phyloP scores from a whole-genome alignment of 2,113 vertebrate genomes.

The Cebus imitator region DNA sequence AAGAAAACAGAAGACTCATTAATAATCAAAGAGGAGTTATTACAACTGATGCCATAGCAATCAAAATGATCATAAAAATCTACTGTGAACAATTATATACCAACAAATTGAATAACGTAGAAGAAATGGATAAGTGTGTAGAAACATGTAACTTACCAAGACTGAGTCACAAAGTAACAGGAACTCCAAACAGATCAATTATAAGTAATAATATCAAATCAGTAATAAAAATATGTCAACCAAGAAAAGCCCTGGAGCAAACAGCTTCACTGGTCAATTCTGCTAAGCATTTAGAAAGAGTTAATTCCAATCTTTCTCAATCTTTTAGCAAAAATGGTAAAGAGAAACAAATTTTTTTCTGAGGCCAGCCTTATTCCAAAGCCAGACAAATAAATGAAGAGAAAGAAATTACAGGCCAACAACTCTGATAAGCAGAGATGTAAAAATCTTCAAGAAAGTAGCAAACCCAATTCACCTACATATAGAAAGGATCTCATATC shows the following conservation, averaged over 20 bases:
- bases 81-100: background rate
- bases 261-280: background rate
- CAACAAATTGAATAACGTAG: background rate
- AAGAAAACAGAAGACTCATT: background rate
- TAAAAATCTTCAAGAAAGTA: background rate
- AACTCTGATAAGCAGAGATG: background rate
- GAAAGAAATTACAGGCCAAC: background rate
- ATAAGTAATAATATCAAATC: background rate
- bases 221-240: background rate
- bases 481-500: background rate
- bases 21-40: background rate
- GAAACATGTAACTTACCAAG: background rate
- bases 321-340: background rate
- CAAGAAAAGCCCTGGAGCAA: background rate
- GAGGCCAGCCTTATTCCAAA: background rate
- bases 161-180: background rate
- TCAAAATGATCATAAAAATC: background rate
- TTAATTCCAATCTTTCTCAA: background rate
- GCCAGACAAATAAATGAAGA: background rate
- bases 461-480: background rate
- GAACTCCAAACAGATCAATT: background rate
- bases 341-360: background rate
- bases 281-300: background rate
- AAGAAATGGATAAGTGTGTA: background rate
- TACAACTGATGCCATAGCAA: background rate